Evolutionary conservation across 2,113 vertebrate species (phyloP).

Genomic region (Acrocephalus kingi): DNA sequence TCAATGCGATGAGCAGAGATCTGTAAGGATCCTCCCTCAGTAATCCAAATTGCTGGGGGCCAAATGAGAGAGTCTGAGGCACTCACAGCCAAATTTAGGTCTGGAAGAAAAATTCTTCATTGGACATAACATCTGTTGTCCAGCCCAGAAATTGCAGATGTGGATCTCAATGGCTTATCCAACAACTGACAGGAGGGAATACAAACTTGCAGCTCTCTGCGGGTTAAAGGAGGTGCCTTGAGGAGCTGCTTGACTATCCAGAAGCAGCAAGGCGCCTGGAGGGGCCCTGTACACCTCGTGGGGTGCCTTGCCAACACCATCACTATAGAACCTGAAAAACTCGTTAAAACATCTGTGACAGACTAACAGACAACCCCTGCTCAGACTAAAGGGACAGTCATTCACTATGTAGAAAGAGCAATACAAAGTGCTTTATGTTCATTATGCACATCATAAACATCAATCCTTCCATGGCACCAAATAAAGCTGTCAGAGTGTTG

Average conservation of each 20-base stretch:
- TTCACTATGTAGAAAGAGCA: neutral
- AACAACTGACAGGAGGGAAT: neutral
- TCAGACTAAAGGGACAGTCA: neutral
- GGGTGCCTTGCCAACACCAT: neutral
- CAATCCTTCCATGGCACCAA: neutral
- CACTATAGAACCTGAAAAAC: neutral
- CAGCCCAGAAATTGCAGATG: neutral
- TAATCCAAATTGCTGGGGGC: neutral
- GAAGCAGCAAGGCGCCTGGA: neutral
- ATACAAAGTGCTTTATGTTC: neutral
- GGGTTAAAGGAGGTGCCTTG: neutral
- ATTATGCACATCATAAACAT: neutral
- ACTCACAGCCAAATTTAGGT: neutral
- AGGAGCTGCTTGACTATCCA: neutral
- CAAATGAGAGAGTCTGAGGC: neutral
- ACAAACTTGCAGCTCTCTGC: neutral
- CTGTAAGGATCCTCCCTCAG: neutral
- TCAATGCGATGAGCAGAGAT: neutral
- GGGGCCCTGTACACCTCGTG: neutral
- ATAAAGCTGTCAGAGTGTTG: neutral
- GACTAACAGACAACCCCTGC: fast-evolving
- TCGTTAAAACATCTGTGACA: neutral
- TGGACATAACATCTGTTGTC: neutral
- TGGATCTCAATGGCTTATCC: neutral
- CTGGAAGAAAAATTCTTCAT: neutral